These are phyloP conservation scores for Pseudomyrmex cubaensis DNA, from an alignment of 1,140 invertebrate species.

Conservation along the genomic window DNA sequence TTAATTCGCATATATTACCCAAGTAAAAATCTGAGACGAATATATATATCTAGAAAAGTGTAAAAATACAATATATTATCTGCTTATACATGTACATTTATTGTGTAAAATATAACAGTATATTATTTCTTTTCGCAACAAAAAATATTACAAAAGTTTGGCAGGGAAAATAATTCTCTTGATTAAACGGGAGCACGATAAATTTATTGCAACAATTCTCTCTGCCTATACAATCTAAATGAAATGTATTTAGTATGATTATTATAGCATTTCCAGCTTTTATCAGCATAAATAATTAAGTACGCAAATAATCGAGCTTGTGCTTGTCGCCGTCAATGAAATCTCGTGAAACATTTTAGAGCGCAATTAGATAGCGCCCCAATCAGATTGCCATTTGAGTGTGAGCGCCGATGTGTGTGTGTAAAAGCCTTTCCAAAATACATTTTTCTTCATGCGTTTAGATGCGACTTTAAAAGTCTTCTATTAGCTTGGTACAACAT, in stretches of 20 bases:
- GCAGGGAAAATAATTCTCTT: not conserved
- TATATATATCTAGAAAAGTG: not conserved
- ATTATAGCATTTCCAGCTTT: conserved; percentile 17
- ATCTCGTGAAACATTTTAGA: conserved; percentile 41
- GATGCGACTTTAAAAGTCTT: conserved; percentile 31
- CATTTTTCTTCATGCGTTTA: conserved; percentile 15
- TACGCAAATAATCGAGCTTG: conserved; percentile 27
- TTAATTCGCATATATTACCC: conserved; percentile 44
- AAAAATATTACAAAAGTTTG: not conserved
- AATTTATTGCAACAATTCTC: conserved; percentile 12
- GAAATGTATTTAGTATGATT: conserved; percentile 28
- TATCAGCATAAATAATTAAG: conserved; percentile 44
- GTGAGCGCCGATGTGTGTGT: no score
- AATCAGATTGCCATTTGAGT: conserved; percentile 29
- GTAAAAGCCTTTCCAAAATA: conserved; percentile 39
- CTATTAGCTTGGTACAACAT: not conserved
- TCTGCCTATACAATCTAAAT: not conserved
- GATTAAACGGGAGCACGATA: not conserved
- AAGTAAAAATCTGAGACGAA: conserved; percentile 36
- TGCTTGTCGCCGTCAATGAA: conserved; percentile 34
- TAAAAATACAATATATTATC: not conserved
- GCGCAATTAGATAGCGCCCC: conserved; percentile 12
- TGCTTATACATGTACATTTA: conserved; percentile 10
- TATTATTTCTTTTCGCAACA: not conserved
- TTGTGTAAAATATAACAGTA: not conserved